phyloP scores from a whole-genome alignment of 2,113 vertebrate genomes.

The Pimephales promelas region DNA sequence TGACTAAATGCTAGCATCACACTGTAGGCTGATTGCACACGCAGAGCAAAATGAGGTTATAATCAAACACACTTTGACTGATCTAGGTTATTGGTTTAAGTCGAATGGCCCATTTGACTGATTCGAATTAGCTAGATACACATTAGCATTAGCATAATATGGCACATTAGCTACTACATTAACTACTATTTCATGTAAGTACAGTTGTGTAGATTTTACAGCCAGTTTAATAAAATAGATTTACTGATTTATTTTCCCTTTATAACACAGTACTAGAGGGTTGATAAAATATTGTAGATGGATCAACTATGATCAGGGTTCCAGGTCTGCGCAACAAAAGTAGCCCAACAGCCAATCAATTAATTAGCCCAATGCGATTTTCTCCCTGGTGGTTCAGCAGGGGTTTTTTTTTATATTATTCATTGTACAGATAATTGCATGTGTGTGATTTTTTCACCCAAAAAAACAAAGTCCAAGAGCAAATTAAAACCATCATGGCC shows the following conservation, averaged over 20 bases:
- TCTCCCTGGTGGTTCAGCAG: no score
- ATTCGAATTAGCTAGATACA: neutral
- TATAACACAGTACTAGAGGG: neutral
- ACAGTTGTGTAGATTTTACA: neutral
- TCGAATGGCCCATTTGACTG: neutral
- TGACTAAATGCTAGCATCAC: neutral
- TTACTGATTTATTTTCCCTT: neutral
- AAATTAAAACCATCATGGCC: neutral
- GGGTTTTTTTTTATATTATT: neutral
- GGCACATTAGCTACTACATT: neutral
- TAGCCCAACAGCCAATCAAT: no score
- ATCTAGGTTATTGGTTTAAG: neutral
- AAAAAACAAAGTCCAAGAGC: neutral
- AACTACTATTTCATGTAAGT: neutral
- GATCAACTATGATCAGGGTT: neutral
- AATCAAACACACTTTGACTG: no score
- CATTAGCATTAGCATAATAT: neutral
- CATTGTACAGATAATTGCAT: neutral
- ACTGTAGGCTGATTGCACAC: neutral
- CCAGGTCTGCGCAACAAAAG: no score
- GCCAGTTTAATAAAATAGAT: neutral
- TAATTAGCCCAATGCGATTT: no score
- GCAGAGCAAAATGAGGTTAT: no score
- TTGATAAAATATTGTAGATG: neutral
- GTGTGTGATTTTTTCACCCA: neutral